phyloP scores from a whole-genome alignment of 2,888 invertebrate genomes.

The Eulithis prunata region DNA sequence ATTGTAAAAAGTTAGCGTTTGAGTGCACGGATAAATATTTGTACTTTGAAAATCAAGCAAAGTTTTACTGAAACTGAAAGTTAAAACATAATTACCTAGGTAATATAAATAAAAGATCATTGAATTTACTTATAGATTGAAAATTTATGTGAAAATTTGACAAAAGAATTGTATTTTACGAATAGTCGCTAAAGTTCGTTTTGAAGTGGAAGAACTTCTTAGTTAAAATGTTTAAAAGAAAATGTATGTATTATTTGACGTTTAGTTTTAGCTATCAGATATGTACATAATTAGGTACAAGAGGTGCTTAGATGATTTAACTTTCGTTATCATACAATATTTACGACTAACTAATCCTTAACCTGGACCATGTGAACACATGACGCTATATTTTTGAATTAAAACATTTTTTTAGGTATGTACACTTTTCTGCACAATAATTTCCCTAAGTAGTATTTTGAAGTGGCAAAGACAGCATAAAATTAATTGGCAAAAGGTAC shows the following conservation, averaged over 20 bases:
- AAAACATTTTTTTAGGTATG: conserved; percentile 53
- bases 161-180: neutral
- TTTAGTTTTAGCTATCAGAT: conserved; percentile 34
- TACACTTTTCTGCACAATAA: conserved; percentile 51
- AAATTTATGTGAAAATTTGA: too few species aligned
- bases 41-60: conserved; percentile 72
- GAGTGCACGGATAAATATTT: conserved; percentile 63
- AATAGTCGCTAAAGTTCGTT: conserved; percentile 1
- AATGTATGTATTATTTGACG: conserved; percentile 13
- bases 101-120: conserved; percentile 1
- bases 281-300: conserved; percentile 53
- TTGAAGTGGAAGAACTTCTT: conserved; percentile 16
- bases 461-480: conserved; percentile 70
- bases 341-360: conserved; percentile 52
- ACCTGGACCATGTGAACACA: conserved; percentile 65
- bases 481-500: conserved; percentile 59
- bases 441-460: conserved; percentile 47
- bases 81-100: conserved; percentile 5
- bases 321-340: conserved; percentile 51
- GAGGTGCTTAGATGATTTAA: conserved; percentile 44
- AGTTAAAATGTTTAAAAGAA: neutral
- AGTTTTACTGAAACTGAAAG: conserved; percentile 42
- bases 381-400: conserved; percentile 57
- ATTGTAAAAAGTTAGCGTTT: conserved; percentile 64
- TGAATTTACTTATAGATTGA: too few species aligned